A percentile compares a stretch with the other conserved stretches of the same genome.
These are phyloP conservation scores for Ciconia nigra DNA, from an alignment of 2,797 vertebrate species.

Conservation along the genomic window DNA sequence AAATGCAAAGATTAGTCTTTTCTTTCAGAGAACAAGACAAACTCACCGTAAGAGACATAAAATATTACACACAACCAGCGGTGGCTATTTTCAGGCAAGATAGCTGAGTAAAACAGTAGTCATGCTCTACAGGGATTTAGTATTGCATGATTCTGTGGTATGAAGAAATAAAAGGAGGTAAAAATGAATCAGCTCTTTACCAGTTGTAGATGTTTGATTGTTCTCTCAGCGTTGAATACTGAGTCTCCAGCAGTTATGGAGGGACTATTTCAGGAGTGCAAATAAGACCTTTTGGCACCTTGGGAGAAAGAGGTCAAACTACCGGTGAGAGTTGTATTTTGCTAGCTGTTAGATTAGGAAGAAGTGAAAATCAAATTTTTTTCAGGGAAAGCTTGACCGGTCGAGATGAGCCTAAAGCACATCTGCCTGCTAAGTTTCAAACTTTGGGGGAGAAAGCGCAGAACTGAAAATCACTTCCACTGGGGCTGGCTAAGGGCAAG, in stretches of 20 bases:
- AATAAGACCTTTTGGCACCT: not conserved
- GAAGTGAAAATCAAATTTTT: not conserved
- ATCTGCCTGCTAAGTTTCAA: not conserved
- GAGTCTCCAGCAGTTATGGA: not conserved
- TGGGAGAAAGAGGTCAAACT: not conserved
- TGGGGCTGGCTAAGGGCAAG: not conserved
- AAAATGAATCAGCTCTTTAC: not conserved
- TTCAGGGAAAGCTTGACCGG: not conserved
- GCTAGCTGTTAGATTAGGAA: not conserved
- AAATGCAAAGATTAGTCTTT: not conserved
- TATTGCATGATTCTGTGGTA: rapidly evolving
- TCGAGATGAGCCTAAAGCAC: not conserved
- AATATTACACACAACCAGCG: not conserved
- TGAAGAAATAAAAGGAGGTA: not conserved
- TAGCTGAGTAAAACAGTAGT: not conserved
- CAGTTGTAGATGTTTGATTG: not conserved
- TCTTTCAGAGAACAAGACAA: not conserved
- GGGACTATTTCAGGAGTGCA: not conserved
- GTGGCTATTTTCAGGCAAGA: not conserved
- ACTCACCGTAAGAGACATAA: not conserved
- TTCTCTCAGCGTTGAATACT: not conserved
- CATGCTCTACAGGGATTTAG: rapidly evolving
- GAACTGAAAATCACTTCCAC: not conserved
- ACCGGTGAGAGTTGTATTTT: not conserved
- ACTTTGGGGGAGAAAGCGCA: not conserved